A percentile compares a stretch with the other conserved stretches of the same genome.
These are phyloP conservation scores for Branchinecta lynchi DNA, from an alignment of 1,140 invertebrate genomes.

Conservation along the genomic window DNA sequence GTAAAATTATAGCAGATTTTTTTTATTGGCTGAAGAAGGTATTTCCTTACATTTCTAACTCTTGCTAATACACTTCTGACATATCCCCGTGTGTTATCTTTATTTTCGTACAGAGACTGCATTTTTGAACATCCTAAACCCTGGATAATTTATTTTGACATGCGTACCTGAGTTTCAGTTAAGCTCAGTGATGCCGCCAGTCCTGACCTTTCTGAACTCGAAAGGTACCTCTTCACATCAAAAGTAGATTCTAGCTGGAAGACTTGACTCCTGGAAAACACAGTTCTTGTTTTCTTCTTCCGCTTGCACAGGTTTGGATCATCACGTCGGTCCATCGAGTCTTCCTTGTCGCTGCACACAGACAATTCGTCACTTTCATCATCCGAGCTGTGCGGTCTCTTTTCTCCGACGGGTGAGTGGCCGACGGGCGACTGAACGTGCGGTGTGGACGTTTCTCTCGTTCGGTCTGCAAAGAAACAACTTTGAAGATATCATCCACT, in stretches of 20 bases:
- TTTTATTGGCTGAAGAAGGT: no score
- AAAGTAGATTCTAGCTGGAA: constrained; percentile 96
- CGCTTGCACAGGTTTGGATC: constrained; percentile 39
- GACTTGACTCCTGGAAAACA: constrained; percentile 79
- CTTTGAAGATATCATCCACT: no score
- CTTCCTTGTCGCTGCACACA: not conserved
- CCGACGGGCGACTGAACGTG: not conserved
- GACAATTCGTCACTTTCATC: constrained; percentile 3
- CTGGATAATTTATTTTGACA: no score
- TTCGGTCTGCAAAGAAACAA: no score
- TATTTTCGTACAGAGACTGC: no score
- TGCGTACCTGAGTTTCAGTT: constrained; percentile 60
- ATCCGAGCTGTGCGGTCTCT: not conserved
- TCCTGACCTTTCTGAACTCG: constrained; percentile 84
- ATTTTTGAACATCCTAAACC: no score
- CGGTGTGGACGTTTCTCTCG: no score
- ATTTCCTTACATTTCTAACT: no score
- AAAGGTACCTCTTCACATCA: constrained; percentile 92
- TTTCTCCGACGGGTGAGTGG: not conserved
- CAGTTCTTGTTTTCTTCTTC: constrained; percentile 96
- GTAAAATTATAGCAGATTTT: no score
- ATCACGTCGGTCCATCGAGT: not conserved
- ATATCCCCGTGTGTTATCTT: no score
- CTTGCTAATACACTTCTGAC: no score
- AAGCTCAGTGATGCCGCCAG: constrained; percentile 81